Base-by-base conservation (phyloP, 2,113 vertebrate genomes). In the Actinemys pallida region DNA sequence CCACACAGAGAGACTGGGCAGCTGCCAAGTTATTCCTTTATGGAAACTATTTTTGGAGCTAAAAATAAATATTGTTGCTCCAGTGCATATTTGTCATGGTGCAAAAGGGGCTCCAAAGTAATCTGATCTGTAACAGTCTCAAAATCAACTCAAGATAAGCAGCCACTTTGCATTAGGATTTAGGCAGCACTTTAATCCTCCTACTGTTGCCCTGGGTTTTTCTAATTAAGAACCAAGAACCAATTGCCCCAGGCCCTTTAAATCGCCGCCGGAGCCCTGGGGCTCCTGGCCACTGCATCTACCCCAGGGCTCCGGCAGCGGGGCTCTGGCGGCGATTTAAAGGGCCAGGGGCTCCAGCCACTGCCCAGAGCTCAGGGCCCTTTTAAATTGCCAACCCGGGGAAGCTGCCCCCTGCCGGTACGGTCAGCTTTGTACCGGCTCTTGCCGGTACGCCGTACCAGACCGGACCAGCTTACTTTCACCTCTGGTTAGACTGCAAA, bases 1-100 rank as follows among this genome's bases (percentile, higher is more conserved):
- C 82, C 52, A 88, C 81, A 83, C 35, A 94, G 19, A 92, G 88
- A 91, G 53, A 90, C 45, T 31, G 72, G 35, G 19, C 84, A 95
- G 65, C 57, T 92, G 84, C 84, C 57, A 90, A 56, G 35, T 50
- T 81, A 83, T 9, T 59, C 47, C 86, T 69, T 75, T 83, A 45
- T 72, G 25, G 82, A 96, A 94, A 47, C 39, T 88, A 81, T 49
- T 72, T 47, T n/a, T 57, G 53, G 20, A 94, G 95, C 90, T 87
- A 80, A 78, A 7, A 82, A 27, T 87, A 91, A 76, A 84, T 95
- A 81, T 78, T 94, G 57, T 84, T 86, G 27, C 20, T 88, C 39
- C 88, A 35, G 42, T 35, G 81, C 35, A 35, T 94, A 85, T 47
- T 11, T 29, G 13, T 20, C 47, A 53, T 52, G 12, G 45, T 76